A percentile compares a stretch with the other conserved stretches of the same genome.
Conservation (phyloP, 2,888 invertebrate species). For the Dorcus hopei region DNA sequence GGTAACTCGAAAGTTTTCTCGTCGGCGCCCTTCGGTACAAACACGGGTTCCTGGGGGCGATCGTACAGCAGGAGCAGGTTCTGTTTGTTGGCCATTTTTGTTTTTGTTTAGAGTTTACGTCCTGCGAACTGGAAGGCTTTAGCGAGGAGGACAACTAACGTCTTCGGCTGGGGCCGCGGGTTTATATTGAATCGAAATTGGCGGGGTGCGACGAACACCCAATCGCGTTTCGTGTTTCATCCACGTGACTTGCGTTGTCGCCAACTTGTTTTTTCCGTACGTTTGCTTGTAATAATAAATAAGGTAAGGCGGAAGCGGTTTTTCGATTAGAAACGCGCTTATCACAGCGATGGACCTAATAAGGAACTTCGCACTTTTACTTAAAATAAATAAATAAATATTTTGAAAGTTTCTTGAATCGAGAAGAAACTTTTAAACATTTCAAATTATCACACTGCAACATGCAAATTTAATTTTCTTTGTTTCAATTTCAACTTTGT, state of each 20-base stretch:
- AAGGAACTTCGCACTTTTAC: too few relatives aligned
- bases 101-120: not conserved
- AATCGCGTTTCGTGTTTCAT: not conserved
- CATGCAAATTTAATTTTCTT: too few relatives aligned
- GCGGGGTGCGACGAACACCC: slow-evolving; percentile 4
- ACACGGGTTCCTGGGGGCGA: slow-evolving; percentile 73
- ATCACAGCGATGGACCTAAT: too few relatives aligned
- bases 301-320: slow-evolving; percentile 2
- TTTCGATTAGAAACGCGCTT: slow-evolving; percentile 7
- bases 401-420: too few relatives aligned
- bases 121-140: not conserved
- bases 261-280: too few relatives aligned
- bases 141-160: not conserved
- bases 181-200: slow-evolving; percentile 7
- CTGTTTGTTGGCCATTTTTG: slow-evolving; percentile 45
- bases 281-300: too few relatives aligned
- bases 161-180: not conserved
- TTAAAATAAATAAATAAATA: too few relatives aligned
- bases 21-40: slow-evolving; percentile 71
- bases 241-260: not conserved
- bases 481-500: too few relatives aligned
- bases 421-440: too few relatives aligned
- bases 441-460: too few relatives aligned
- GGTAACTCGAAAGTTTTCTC: slow-evolving; percentile 61
- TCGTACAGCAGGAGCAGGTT: slow-evolving; percentile 67